Conservation (phyloP, 2,888 invertebrate species). For the Andricus curvator region DNA sequence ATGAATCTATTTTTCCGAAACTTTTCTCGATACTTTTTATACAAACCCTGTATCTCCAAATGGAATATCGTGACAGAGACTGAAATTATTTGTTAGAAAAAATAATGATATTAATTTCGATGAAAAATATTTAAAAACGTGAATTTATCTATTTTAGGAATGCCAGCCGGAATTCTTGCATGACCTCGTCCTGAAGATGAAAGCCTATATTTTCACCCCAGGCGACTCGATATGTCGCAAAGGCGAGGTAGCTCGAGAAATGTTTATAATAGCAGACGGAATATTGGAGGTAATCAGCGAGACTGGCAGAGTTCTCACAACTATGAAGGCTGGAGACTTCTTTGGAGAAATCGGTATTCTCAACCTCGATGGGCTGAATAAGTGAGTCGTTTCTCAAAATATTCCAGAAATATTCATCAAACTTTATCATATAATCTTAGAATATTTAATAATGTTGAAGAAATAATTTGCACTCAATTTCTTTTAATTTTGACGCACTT, state of each 20-base stretch:
- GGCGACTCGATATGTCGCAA: slow-evolving; percentile 98
- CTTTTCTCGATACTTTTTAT: too few relatives aligned
- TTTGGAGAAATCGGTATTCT: slow-evolving; percentile 98
- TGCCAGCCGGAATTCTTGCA: slow-evolving; percentile 98
- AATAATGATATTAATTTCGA: too few relatives aligned
- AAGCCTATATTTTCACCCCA: slow-evolving; percentile 98
- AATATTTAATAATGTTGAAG: too few relatives aligned
- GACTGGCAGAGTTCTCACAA: slow-evolving; percentile 93
- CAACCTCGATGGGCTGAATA: slow-evolving; percentile 96
- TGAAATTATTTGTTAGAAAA: too few relatives aligned
- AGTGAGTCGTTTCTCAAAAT: slow-evolving; percentile 81
- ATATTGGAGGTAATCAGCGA: slow-evolving; percentile 97
- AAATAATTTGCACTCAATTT: too few relatives aligned
- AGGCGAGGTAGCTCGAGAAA: slow-evolving; percentile 96
- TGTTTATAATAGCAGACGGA: slow-evolving; percentile 99
- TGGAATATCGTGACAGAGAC: too few relatives aligned
- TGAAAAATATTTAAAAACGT: neutral
- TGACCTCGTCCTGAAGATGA: slow-evolving; percentile 98
- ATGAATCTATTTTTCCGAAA: too few relatives aligned
- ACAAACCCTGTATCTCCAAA: too few relatives aligned
- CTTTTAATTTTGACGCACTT: too few relatives aligned
- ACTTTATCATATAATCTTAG: too few relatives aligned
- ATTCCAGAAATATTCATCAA: too few relatives aligned
- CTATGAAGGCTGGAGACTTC: slow-evolving; percentile 98
- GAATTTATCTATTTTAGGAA: slow-evolving; percentile 83